These are phyloP conservation scores for Synanthedon vespiformis DNA, from an alignment of 2,888 invertebrate genomes.

Conservation along the genomic window DNA sequence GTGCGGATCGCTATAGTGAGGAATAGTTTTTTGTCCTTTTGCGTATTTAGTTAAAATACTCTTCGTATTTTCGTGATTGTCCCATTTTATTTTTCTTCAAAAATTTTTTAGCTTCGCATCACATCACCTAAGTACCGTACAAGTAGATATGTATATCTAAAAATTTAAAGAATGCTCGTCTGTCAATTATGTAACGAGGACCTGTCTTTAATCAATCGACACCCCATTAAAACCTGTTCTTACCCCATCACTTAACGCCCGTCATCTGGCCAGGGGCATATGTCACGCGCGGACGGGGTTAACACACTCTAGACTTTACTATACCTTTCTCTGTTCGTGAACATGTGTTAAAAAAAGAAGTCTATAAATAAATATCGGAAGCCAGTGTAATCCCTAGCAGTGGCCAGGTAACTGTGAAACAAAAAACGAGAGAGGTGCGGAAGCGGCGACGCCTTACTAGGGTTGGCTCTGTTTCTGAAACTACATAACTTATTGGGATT, in stretches of 20 bases:
- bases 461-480: too few relatives aligned
- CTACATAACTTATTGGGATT: too few relatives aligned
- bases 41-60: too few relatives aligned
- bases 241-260: constrained; percentile 17
- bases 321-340: background rate
- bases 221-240: constrained; percentile 11
- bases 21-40: too few relatives aligned
- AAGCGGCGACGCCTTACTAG: constrained; percentile 20
- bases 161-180: too few relatives aligned
- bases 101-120: too few relatives aligned
- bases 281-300: constrained; percentile 12
- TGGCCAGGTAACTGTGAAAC: background rate
- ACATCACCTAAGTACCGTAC: too few relatives aligned
- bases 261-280: constrained; percentile 22
- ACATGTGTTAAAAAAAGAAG: background rate
- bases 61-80: too few relatives aligned
- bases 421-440: constrained; percentile 30
- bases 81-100: too few relatives aligned
- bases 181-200: background rate
- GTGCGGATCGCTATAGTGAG: too few relatives aligned
- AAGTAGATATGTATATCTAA: too few relatives aligned
- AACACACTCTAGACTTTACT: background rate
- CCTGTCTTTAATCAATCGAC: background rate
- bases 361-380: background rate
- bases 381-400: background rate